These are phyloP conservation scores for Stercorarius parasiticus DNA, from an alignment of 2,113 vertebrate species.

Conservation along the genomic window DNA sequence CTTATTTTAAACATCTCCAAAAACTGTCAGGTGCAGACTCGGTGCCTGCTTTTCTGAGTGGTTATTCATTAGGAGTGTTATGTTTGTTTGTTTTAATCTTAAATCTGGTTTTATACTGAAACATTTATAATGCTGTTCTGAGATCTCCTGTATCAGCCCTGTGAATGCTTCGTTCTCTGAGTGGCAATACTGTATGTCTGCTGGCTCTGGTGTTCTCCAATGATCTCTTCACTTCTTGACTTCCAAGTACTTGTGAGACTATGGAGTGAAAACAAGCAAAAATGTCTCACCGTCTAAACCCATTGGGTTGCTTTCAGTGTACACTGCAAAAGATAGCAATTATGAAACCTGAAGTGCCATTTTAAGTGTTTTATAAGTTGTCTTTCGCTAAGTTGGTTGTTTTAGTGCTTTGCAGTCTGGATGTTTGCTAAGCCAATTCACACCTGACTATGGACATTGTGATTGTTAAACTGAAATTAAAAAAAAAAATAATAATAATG, in stretches of 20 bases:
- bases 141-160: not conserved
- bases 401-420: not conserved
- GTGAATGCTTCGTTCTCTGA: not conserved
- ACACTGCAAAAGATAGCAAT: not conserved
- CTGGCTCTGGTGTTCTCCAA: not conserved
- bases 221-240: not conserved
- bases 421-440: not conserved
- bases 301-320: not conserved
- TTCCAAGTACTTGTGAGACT: not conserved
- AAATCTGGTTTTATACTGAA: not conserved
- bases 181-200: not conserved
- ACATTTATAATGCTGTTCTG: not conserved
- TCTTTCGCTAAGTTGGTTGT: not conserved
- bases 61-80: not conserved
- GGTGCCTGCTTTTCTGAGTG: not conserved
- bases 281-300: not conserved
- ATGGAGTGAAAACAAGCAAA: not conserved
- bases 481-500: not conserved
- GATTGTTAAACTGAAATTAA: not conserved
- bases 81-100: not conserved
- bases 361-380: not conserved
- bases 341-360: not conserved
- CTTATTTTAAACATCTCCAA: not conserved
- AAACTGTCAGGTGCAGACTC: not conserved
- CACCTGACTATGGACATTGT: not conserved